These are phyloP conservation scores for Asobara japonica DNA, from an alignment of 1,140 invertebrate species.

Conservation along the genomic window DNA sequence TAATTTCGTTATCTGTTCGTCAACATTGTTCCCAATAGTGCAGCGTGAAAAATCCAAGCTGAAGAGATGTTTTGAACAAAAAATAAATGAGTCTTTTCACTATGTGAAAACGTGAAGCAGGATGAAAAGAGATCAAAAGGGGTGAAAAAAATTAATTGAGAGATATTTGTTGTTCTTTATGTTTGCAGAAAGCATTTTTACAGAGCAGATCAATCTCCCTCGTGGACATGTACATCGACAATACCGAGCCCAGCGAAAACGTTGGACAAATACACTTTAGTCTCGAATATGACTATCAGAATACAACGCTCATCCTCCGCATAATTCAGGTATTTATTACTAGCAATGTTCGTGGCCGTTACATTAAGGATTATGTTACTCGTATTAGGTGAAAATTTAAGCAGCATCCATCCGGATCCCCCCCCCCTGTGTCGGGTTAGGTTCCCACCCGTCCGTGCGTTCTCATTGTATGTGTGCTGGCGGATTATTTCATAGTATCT, in stretches of 20 bases:
- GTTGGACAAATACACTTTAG: conserved; percentile 96
- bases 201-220: conserved; percentile 91
- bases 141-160: not conserved
- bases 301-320: conserved; percentile 90
- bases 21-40: not conserved
- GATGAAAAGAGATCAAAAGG: not conserved
- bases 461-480: too few species aligned
- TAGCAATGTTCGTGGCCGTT: too few species aligned
- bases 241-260: conserved; percentile 89
- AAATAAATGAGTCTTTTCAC: too few species aligned
- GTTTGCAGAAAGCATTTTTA: conserved; percentile 73
- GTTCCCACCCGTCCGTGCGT: too few species aligned
- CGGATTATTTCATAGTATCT: too few species aligned
- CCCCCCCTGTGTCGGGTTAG: too few species aligned
- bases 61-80: too few species aligned
- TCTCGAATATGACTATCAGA: conserved; percentile 95
- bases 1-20: not conserved
- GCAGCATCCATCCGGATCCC: too few species aligned
- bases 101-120: too few species aligned
- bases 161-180: conserved; percentile 18
- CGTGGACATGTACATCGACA: conserved; percentile 95
- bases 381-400: too few species aligned
- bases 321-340: conserved; percentile 80
- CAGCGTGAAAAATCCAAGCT: too few species aligned
- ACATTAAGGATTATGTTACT: too few species aligned